phyloP scores from a whole-genome alignment of 2,888 invertebrate species.

The Amblyjoppa proteus region DNA sequence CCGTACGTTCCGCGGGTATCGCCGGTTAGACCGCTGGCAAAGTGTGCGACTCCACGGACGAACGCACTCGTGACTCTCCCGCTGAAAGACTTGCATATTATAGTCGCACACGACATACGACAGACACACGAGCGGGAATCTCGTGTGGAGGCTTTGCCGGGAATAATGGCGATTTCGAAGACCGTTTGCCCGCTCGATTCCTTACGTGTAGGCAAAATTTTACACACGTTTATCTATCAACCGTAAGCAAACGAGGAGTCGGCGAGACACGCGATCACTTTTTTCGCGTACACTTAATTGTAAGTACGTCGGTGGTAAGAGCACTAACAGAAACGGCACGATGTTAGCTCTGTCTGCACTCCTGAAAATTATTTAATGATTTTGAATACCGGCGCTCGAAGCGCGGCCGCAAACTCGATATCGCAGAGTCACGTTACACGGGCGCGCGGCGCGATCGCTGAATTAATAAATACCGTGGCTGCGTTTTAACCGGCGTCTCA shows the following conservation, averaged over 20 bases:
- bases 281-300: slow-evolving; percentile 48
- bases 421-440: slow-evolving; percentile 33
- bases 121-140: background rate
- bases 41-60: slow-evolving; percentile 31
- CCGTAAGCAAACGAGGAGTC: background rate
- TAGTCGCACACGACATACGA: background rate
- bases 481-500: background rate
- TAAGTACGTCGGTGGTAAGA: slow-evolving; percentile 5
- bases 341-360: background rate
- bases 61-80: slow-evolving; percentile 59
- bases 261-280: slow-evolving; percentile 58
- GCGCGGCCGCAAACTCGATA: slow-evolving; percentile 16
- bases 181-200: slow-evolving; percentile 1
- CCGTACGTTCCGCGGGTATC: background rate
- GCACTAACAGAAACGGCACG: background rate
- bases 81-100: slow-evolving; percentile 43
- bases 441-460: background rate
- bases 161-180: slow-evolving; percentile 6
- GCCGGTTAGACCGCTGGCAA: slow-evolving; percentile 2
- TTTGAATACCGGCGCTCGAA: slow-evolving; percentile 22
- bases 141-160: background rate
- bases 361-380: slow-evolving; percentile 59
- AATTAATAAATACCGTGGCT: background rate
- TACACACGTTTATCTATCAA: slow-evolving; percentile 14
- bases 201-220: slow-evolving; percentile 4